Base-by-base conservation (phyloP, 2,888 invertebrate genomes). In the Caenorhabditis virilis region DNA sequence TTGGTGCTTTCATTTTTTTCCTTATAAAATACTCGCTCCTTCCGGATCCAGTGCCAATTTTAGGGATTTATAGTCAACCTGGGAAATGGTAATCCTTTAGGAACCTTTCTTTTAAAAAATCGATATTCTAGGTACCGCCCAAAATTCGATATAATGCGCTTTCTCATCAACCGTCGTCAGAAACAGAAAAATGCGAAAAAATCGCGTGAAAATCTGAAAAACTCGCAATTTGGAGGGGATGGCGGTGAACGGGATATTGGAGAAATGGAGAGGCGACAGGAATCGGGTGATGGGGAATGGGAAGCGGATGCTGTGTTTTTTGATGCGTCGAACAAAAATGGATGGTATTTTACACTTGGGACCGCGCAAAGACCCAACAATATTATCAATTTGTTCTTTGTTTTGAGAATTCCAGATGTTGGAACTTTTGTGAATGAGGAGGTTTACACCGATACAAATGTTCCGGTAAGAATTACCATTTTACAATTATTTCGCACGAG, bases 231-330 rank as follows among this genome's bases (percentile, higher is more conserved):
- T 50, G 76, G 77, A 30, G 75, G 77, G 1, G 54, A 66, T 45
- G 74, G 72, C 9, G 63, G 69, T 26, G 61, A 58, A 36, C 38
- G 77, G 43, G 38, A 59, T 45, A 57, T 64, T 18, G 42, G 55
- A 16, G 74, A 74, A 15, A 60, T 78, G 69, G 78, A 78, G 52
- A 66, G 57, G 51, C 77, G 73, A 42, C 72, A 72, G 49, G 61
- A 67, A 22, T 45, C 77, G 49, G 47, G 30, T 16, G 36, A 26
- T 35, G 56, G 69, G 71, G 50, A 82, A 43, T 74, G 76, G 89
- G 89, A 89, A 1, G 90, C 90, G 66, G 91, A 91, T 83, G 90
- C 90, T 4, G 89, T 90, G 1, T 91, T 90, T 83, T 90, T 91
- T 84, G 89, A 90, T 84, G 89, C 88, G 0, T 87, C 88, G 25